A percentile compares a stretch with the other conserved stretches of the same genome.
Conservation (phyloP, 2,113 vertebrate species). For the Salvelinus namaycush region DNA sequence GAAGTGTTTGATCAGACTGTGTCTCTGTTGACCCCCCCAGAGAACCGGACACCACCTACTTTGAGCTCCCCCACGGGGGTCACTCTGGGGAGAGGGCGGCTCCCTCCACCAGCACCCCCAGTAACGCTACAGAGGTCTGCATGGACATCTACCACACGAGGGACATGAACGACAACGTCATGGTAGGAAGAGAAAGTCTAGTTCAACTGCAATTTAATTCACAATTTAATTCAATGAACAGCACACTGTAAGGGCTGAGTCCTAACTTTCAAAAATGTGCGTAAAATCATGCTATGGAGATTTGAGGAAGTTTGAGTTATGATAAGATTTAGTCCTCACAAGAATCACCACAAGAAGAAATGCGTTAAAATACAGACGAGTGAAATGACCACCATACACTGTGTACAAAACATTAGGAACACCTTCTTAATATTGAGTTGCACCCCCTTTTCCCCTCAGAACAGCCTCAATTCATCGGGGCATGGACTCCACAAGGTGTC, state of each 20-base stretch:
- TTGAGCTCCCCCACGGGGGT: conserved; percentile 83
- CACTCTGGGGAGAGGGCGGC: conserved; percentile 65
- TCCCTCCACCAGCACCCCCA: conserved; percentile 59
- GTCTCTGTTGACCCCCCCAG: conserved; percentile 59
- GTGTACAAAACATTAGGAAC: too few species aligned
- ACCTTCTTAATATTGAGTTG: too few species aligned
- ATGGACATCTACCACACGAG: conserved; percentile 93
- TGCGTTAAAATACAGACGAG: too few species aligned
- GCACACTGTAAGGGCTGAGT: neutral
- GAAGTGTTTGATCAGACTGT: neutral
- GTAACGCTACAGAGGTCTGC: conserved; percentile 74
- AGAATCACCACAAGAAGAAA: too few species aligned
- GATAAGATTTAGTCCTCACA: too few species aligned
- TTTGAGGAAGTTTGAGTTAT: too few species aligned
- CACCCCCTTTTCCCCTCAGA: too few species aligned
- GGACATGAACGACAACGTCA: conserved; percentile 82
- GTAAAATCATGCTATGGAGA: too few species aligned
- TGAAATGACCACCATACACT: too few species aligned
- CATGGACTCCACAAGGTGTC: too few species aligned
- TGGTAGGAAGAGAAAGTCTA: conserved; percentile 77
- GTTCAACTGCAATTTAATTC: neutral
- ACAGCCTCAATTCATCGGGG: too few species aligned
- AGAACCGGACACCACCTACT: conserved; percentile 97
- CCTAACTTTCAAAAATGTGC: neutral
- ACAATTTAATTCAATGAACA: neutral